Conservation (phyloP, 2,113 vertebrate species). For the Cyrtonyx montezumae region DNA sequence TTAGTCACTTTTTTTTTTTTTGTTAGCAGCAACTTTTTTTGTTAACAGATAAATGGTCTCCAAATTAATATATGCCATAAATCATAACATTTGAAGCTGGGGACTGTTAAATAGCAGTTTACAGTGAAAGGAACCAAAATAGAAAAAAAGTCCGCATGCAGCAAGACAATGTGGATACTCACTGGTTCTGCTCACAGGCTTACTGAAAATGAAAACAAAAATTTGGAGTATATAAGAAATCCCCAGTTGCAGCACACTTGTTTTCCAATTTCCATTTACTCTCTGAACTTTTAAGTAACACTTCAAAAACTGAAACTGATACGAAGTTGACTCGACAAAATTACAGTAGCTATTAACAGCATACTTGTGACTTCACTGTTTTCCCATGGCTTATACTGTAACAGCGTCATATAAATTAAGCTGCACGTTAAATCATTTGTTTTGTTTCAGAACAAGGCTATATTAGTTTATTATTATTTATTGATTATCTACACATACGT, state of each 20-base stretch:
- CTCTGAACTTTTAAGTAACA: background rate
- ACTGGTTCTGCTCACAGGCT: background rate
- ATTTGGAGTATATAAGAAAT: background rate
- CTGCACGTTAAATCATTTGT: background rate
- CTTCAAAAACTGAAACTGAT: background rate
- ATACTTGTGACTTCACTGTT: background rate
- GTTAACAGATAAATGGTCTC: background rate
- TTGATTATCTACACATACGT: constrained; percentile 11
- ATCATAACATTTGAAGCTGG: background rate
- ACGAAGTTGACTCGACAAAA: background rate
- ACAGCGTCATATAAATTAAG: background rate
- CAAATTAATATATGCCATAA: background rate
- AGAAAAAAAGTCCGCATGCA: background rate
- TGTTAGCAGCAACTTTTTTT: background rate
- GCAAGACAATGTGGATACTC: background rate
- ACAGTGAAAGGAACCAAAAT: background rate
- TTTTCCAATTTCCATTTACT: background rate
- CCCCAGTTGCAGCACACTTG: background rate
- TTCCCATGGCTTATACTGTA: background rate
- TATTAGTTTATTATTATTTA: constrained; percentile 17
- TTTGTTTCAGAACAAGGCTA: constrained; percentile 10
- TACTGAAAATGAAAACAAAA: fast-evolving
- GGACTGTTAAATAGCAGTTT: background rate
- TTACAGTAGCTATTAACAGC: background rate
- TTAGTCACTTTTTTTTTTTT: background rate